Percentiles rank a stretch among this genome's conserved stretches.
These are phyloP conservation scores for Aptenodytes forsteri DNA, from an alignment of 2,113 vertebrate species.

Conservation along the genomic window DNA sequence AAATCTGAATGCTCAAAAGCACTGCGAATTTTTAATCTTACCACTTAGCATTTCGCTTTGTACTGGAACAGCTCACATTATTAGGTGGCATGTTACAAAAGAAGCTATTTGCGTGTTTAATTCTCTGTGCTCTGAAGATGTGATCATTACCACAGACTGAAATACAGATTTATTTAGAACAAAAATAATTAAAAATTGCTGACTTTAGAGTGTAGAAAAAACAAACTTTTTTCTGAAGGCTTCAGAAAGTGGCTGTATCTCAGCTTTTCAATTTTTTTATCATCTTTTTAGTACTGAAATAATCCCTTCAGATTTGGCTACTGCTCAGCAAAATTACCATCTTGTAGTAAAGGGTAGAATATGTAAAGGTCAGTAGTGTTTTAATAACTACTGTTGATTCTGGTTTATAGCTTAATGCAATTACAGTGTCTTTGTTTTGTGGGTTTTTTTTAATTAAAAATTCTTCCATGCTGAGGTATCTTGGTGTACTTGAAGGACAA, in stretches of 20 bases:
- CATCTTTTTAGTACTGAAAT: neutral
- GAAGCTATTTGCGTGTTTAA: neutral
- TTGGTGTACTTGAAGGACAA: neutral
- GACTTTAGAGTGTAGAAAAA: neutral
- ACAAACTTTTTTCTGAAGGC: neutral
- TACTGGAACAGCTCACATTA: neutral
- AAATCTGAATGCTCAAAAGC: neutral
- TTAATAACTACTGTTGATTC: neutral
- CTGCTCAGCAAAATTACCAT: neutral
- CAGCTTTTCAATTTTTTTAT: neutral
- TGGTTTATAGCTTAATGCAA: neutral
- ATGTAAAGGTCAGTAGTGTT: neutral
- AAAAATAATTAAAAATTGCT: neutral
- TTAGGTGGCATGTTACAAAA: neutral
- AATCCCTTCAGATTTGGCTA: neutral
- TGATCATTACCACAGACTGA: neutral
- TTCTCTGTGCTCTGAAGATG: neutral
- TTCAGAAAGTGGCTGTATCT: neutral
- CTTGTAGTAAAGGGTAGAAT: neutral
- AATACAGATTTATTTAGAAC: neutral
- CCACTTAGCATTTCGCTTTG: neutral
- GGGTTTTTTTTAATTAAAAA: neutral
- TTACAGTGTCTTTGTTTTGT: neutral
- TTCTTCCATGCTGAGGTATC: neutral
- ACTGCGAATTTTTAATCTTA: neutral